A percentile compares a stretch with the other conserved stretches of the same genome.
Conservation (phyloP, 37 sponge, comb jelly and placozoan genomes). For the Axinella damicornis region DNA sequence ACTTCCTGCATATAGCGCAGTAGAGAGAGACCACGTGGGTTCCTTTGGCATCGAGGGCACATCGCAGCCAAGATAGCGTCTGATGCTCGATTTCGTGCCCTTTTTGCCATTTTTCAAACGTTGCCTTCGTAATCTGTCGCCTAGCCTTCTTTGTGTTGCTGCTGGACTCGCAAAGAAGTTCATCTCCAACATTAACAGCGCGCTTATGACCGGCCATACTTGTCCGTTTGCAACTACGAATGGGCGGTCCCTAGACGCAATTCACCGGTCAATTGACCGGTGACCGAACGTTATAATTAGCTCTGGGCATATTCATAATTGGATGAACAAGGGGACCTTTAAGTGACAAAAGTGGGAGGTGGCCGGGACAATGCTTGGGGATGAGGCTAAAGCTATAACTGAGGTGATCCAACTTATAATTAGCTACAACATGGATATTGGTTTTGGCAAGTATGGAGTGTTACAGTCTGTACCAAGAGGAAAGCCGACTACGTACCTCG, state of each 20-base stretch:
- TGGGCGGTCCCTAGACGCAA: not conserved
- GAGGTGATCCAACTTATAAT: no score
- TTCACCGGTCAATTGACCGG: not conserved
- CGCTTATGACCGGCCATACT: conserved; percentile 11
- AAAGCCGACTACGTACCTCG: no score
- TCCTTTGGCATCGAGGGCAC: conserved; percentile 17
- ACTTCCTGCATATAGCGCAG: conserved; percentile 14
- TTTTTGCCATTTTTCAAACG: conserved; percentile 1
- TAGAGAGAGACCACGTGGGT: conserved; percentile 34
- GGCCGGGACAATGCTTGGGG: no score
- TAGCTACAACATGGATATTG: no score
- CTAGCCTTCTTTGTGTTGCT: not conserved
- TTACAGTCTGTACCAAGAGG: no score
- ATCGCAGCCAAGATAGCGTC: conserved; percentile 28
- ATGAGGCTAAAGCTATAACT: no score
- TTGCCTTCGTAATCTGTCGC: not conserved
- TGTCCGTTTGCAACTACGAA: not conserved
- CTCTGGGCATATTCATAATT: not conserved
- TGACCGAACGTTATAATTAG: conserved; percentile 31
- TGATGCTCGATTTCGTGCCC: conserved; percentile 14
- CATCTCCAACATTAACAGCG: not conserved
- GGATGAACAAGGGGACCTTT: no score
- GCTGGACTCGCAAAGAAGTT: not conserved
- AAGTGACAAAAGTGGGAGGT: no score
- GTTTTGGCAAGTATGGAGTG: no score